A percentile compares a stretch with the other conserved stretches of the same genome.
Conservation (phyloP, 2,888 invertebrate genomes). For the Alloplasta piceator region DNA sequence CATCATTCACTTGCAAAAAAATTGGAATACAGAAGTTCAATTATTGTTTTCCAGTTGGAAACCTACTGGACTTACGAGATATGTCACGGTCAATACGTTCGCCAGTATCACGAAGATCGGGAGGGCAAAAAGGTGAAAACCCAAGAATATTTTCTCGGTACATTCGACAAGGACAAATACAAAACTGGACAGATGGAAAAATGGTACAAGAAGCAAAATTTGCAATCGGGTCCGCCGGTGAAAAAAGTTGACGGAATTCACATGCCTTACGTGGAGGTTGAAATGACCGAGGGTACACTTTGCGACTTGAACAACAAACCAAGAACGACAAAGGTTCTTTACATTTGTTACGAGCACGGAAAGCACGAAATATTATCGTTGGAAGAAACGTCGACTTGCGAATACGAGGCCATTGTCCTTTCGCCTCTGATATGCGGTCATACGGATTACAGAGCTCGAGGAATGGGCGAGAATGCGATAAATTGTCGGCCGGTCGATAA, state of each 20-base stretch:
- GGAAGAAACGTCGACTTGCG: slow-evolving; percentile 96
- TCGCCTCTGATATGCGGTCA: slow-evolving; percentile 95
- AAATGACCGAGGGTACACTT: slow-evolving; percentile 94
- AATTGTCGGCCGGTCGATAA: slow-evolving; percentile 89
- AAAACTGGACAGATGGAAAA: slow-evolving; percentile 85
- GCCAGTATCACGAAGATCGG: slow-evolving; percentile 98
- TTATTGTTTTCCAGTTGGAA: slow-evolving; percentile 85
- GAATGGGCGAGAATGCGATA: slow-evolving; percentile 90
- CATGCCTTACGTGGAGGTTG: slow-evolving; percentile 94
- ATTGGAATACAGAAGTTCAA: not conserved
- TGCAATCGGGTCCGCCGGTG: slow-evolving; percentile 83
- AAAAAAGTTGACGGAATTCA: slow-evolving; percentile 94
- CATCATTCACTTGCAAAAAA: not conserved
- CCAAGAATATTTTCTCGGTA: slow-evolving; percentile 94
- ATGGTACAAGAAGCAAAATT: slow-evolving; percentile 85
- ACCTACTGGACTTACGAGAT: slow-evolving; percentile 98
- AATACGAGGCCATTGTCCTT: slow-evolving; percentile 96
- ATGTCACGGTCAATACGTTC: slow-evolving; percentile 95
- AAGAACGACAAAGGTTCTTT: slow-evolving; percentile 91
- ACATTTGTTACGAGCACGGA: slow-evolving; percentile 94
- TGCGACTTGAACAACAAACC: slow-evolving; percentile 96
- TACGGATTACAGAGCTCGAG: slow-evolving; percentile 93
- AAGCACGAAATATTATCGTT: slow-evolving; percentile 96
- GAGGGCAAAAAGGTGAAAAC: slow-evolving; percentile 93
- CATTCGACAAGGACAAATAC: slow-evolving; percentile 88